Evolutionary conservation across 2,113 vertebrate species (phyloP).

Genomic region (Pachypanchax playfairii): DNA sequence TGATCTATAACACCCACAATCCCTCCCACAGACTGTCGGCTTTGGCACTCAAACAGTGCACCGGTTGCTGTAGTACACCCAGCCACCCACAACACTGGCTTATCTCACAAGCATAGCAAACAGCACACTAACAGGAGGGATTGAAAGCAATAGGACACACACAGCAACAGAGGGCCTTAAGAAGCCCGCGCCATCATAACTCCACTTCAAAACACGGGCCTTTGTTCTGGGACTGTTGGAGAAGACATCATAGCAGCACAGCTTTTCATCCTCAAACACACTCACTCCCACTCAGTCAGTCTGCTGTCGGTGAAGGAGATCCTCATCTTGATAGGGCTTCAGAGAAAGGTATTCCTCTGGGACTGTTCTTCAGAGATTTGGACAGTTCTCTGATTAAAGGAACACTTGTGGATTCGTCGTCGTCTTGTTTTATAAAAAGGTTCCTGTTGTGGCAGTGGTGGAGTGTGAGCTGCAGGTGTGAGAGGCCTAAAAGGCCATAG

Average conservation of each 20-base stretch:
- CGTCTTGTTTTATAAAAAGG: conserved; percentile 67
- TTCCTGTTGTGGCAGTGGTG: conserved; percentile 62
- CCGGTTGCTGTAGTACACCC: conserved; percentile 58
- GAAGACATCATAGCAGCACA: conserved; percentile 64
- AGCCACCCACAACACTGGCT: conserved; percentile 66
- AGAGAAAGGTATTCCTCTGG: conserved; percentile 76
- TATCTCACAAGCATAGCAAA: conserved; percentile 69
- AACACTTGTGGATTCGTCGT: conserved; percentile 78
- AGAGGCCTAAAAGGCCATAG: conserved; percentile 20
- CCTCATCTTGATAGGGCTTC: conserved; percentile 77
- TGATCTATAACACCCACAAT: conserved; percentile 64
- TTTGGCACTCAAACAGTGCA: conserved; percentile 57
- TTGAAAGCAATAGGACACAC: conserved; percentile 55
- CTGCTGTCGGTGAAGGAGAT: conserved; percentile 67
- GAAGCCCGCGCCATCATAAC: conserved; percentile 57
- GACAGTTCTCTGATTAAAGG: conserved; percentile 79
- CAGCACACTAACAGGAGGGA: conserved; percentile 55
- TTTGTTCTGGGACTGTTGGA: conserved; percentile 68
- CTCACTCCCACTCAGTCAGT: conserved; percentile 57
- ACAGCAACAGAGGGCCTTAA: conserved; percentile 48
- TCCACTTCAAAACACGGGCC: conserved; percentile 67
- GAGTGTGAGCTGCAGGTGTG: conserved; percentile 8
- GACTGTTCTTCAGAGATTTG: conserved; percentile 73
- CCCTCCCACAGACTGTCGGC: conserved; percentile 67
- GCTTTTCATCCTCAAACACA: conserved; percentile 70